A percentile compares a stretch with the other conserved stretches of the same genome.
Conservation (phyloP, 2,797 vertebrate genomes). For the Pristis pectinata region DNA sequence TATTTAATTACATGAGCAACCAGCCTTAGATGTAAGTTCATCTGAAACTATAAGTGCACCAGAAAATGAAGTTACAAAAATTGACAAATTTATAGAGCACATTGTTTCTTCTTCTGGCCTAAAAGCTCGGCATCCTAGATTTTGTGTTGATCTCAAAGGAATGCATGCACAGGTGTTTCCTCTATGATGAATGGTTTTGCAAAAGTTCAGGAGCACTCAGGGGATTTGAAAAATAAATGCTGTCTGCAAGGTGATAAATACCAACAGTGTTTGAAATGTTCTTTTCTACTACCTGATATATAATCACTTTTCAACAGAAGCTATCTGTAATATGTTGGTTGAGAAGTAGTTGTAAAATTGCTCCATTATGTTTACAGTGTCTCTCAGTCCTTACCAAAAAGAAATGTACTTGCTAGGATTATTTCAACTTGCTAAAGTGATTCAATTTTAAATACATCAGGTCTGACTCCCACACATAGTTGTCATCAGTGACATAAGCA, state of each 20-base stretch:
- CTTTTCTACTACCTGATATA: background rate
- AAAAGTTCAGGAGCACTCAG: background rate
- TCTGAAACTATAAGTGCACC: background rate
- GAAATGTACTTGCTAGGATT: background rate
- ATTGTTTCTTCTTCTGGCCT: background rate
- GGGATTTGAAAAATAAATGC: slow-evolving; percentile 20
- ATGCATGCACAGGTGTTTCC: background rate
- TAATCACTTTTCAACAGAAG: background rate
- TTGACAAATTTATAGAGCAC: background rate
- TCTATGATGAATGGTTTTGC: background rate
- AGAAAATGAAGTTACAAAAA: background rate
- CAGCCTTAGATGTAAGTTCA: background rate
- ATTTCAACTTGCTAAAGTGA: background rate
- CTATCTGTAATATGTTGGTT: background rate
- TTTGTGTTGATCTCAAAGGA: slow-evolving; percentile 3
- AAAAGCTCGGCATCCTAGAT: background rate
- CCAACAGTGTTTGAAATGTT: background rate
- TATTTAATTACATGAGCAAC: background rate
- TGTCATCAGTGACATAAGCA: background rate
- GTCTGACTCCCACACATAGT: background rate
- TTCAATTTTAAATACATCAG: background rate
- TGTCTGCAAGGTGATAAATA: background rate
- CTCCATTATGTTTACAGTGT: background rate
- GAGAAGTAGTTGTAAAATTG: background rate
- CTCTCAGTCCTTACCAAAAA: background rate